Evolutionary conservation across 2,113 vertebrate species (phyloP).

Genomic region (Macroglossus sobrinus): DNA sequence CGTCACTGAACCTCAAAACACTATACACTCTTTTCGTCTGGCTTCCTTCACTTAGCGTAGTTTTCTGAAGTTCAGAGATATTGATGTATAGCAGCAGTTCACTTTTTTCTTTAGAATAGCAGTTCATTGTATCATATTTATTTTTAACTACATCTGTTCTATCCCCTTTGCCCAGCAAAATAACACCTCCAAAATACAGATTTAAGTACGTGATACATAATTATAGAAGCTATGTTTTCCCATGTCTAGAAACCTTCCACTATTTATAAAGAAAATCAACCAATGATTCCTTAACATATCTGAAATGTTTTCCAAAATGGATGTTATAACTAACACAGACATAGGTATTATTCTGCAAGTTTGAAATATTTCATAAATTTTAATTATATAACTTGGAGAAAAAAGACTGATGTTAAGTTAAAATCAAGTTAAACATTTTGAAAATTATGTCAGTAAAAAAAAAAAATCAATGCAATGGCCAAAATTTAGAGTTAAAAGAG

Average conservation of each 20-base stretch:
- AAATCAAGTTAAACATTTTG: background rate
- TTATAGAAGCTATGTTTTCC: background rate
- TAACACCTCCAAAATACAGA: background rate
- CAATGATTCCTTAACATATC: background rate
- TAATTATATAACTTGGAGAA: background rate
- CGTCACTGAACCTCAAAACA: background rate
- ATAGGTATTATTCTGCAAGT: background rate
- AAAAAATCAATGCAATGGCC: background rate
- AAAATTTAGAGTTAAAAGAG: slow-evolving; percentile 21
- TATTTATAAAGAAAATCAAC: background rate
- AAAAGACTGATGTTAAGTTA: background rate
- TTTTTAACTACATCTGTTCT: background rate
- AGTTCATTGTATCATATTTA: background rate
- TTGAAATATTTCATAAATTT: background rate
- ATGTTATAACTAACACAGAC: background rate
- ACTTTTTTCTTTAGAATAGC: background rate
- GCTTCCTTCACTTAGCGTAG: background rate
- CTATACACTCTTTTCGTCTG: background rate
- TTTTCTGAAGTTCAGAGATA: background rate
- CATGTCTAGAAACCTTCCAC: background rate
- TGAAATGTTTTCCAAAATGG: background rate
- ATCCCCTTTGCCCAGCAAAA: background rate
- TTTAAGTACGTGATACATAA: background rate
- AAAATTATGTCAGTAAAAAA: background rate
- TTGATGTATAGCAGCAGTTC: background rate